These are phyloP conservation scores for Crenichthys baileyi DNA, from an alignment of 2,797 vertebrate genomes.

Conservation along the genomic window DNA sequence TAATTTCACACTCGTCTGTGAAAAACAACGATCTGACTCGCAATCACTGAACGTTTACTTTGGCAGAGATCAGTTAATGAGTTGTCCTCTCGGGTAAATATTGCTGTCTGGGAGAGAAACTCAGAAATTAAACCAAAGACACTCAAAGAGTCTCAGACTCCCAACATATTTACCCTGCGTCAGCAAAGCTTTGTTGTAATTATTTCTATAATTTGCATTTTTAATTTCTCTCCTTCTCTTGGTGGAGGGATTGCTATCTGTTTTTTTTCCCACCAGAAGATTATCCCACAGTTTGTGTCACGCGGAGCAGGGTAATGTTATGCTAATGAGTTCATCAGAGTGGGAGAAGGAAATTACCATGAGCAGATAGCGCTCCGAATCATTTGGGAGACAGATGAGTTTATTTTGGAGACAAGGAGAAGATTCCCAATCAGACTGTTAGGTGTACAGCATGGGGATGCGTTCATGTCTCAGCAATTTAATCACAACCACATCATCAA, in stretches of 20 bases:
- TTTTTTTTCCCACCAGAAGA: constrained; percentile 13
- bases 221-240: constrained; percentile 49
- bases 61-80: constrained; percentile 52
- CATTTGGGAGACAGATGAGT: constrained; percentile 50
- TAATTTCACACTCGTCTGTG: constrained; percentile 49
- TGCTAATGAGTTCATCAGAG: constrained; percentile 69
- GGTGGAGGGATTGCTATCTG: constrained; percentile 42
- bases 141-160: background rate
- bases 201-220: constrained; percentile 67
- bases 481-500: background rate
- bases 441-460: background rate
- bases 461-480: background rate
- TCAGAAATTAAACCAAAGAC: constrained; percentile 11
- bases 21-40: constrained; percentile 21
- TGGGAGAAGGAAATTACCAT: constrained; percentile 15
- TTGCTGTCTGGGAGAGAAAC: constrained; percentile 15
- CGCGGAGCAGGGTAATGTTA: constrained; percentile 61
- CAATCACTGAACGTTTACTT: constrained; percentile 48
- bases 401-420: constrained; percentile 55
- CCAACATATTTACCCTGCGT: constrained; percentile 29
- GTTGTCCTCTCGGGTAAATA: constrained; percentile 42
- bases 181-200: constrained; percentile 52
- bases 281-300: constrained; percentile 40
- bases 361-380: constrained; percentile 42
- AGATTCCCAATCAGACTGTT: constrained; percentile 3